Evolutionary conservation across 1,140 invertebrate genomes (phyloP).

Genomic region (Ctenoplectra terminalis): DNA sequence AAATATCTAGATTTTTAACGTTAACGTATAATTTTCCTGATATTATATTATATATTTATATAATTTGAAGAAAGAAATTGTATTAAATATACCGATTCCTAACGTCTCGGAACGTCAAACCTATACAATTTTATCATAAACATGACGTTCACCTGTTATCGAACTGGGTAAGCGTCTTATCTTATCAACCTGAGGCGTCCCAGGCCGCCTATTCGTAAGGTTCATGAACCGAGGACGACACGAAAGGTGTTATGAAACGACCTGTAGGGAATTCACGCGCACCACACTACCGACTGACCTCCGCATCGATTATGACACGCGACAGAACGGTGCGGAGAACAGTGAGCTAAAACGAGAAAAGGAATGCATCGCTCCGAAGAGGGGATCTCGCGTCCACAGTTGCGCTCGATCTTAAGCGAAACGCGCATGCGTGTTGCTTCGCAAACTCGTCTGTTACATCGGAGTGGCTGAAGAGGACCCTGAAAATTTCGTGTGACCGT

Average conservation of each 20-base stretch:
- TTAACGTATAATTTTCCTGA: too few species aligned
- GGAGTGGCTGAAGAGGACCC: neutral
- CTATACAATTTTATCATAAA: neutral
- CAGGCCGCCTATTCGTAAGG: too few species aligned
- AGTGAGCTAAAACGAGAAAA: conserved; percentile 36
- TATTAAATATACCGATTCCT: too few species aligned
- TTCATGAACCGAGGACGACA: neutral
- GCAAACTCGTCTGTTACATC: conserved; percentile 8
- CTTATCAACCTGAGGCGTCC: neutral
- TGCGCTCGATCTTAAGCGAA: conserved; percentile 6
- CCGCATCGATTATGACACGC: conserved; percentile 57
- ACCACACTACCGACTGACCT: conserved; percentile 40
- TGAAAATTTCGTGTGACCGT: conserved; percentile 41
- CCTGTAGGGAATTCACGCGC: conserved; percentile 26
- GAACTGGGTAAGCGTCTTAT: too few species aligned
- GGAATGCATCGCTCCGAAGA: neutral
- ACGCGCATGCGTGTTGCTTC: conserved; percentile 53
- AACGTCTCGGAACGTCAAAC: too few species aligned
- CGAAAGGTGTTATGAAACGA: conserved; percentile 30
- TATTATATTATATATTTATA: too few species aligned
- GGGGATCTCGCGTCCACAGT: conserved; percentile 7
- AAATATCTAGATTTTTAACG: too few species aligned
- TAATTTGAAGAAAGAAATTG: too few species aligned
- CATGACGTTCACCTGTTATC: too few species aligned
- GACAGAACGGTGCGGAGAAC: neutral